Base-by-base conservation (phyloP, 2,888 invertebrate genomes). In the Noctua fimbriata region DNA sequence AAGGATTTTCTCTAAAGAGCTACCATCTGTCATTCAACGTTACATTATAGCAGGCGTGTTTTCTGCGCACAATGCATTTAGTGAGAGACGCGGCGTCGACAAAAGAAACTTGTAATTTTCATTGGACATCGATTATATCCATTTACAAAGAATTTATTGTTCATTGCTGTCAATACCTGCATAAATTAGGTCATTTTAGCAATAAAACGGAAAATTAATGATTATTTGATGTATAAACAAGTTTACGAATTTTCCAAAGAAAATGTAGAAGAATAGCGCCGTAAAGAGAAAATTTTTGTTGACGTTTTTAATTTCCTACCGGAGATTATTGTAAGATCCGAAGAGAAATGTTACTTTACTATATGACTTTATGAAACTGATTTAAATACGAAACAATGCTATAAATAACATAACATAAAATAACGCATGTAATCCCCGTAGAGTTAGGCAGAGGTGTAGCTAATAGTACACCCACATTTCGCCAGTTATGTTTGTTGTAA, bases 1-100 rank as follows among this genome's bases (percentile, higher is more conserved):
- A 94, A 93, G 91, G 92, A 93, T 93, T 91, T 93, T 92, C 93
- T 93, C 92, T 91, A 89, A 90, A 90, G 88, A 90, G 90, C 85
- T 85, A 85, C 87, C 90, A 91, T 93, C 93, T 93, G 90, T 93
- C 92, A 93, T 92, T 93, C 90, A 76, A 71, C 79, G 71, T 82
- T 82, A 79, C 84, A 89, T 91, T 91, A 91, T 90, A 89, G 86
- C 88, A 78, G 83, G 81, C 83, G 69, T 79, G 69, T 79, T 83
- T 69, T 76, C 73, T 67, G 66, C 41, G 60, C 69, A 78, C 76
- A 78, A 81, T 71, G 67, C 60, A 74, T 81, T 70, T 65, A 70
- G 47, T 14, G 66, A 74, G 52, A 65, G 65, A 69, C 36, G 14
- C 14, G 24, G 21, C 28, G 63, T 9, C 36, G 65, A 74, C n/a